phyloP scores from a whole-genome alignment of 2,888 invertebrate species.

The Deilephila elpenor region DNA sequence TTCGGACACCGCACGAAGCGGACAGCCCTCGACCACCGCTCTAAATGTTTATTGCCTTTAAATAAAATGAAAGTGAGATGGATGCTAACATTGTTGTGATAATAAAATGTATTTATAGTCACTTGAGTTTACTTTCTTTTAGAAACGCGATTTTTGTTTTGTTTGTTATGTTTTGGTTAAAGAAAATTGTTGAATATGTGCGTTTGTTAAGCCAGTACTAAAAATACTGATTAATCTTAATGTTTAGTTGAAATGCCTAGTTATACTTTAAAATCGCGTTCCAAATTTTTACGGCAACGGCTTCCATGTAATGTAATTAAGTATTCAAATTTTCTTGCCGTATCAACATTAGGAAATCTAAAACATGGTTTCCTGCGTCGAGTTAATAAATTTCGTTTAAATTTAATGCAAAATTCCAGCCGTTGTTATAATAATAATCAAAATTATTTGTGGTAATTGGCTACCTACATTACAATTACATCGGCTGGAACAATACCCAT shows the following conservation, averaged over 20 bases:
- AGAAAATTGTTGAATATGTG: background rate
- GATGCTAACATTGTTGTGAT: constrained; percentile 10
- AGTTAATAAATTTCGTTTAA: background rate
- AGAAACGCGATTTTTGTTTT: background rate
- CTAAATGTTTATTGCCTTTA: constrained; percentile 59
- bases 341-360: constrained; percentile 14
- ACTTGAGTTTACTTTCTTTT: background rate
- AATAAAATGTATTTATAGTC: constrained; percentile 12
- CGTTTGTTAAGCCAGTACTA: background rate
- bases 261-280: constrained; percentile 13
- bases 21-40: constrained; percentile 60
- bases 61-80: background rate
- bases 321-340: constrained; percentile 15
- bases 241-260: background rate
- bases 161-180: constrained; percentile 3
- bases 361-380: constrained; percentile 1
- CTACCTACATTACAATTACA: too few relatives aligned
- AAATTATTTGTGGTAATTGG: too few relatives aligned
- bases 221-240: constrained; percentile 11
- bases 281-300: constrained; percentile 16
- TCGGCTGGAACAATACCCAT: too few relatives aligned
- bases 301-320: constrained; percentile 4
- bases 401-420: background rate
- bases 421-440: background rate
- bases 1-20: constrained; percentile 54